Percentiles rank a stretch among this genome's conserved stretches.
Evolutionary conservation across 2,888 invertebrate species (phyloP).

Genomic region (Melinaea marsaeus): DNA sequence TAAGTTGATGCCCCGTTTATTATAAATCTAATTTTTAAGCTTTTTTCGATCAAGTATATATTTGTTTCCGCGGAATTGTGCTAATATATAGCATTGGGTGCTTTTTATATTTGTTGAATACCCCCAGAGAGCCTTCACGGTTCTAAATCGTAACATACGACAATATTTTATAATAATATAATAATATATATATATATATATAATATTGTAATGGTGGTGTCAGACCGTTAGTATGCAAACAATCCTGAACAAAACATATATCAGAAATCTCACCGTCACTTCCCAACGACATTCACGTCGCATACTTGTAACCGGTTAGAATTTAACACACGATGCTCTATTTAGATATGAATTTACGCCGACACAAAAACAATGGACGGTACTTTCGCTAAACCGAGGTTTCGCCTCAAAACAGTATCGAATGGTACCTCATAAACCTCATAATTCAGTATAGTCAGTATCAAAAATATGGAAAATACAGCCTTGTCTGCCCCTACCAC

Average conservation of each 20-base stretch:
- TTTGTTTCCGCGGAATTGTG: no score
- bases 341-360: conserved; percentile 37
- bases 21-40: neutral
- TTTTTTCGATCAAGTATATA: no score
- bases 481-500: conserved; percentile 24
- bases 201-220: no score
- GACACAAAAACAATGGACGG: conserved; percentile 38
- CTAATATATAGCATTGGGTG: no score
- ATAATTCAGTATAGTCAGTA: conserved; percentile 49
- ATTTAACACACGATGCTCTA: conserved; percentile 34
- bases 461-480: conserved; percentile 25
- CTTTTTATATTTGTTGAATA: no score
- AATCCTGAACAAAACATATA: neutral
- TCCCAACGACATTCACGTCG: conserved; percentile 22
- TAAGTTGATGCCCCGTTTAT: neutral
- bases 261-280: neutral
- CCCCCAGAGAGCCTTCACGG: no score
- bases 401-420: conserved; percentile 29
- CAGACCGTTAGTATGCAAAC: no score
- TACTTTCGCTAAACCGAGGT: conserved; percentile 38
- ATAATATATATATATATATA: no score
- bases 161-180: no score
- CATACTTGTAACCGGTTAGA: conserved; percentile 23
- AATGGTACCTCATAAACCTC: conserved; percentile 43
- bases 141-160: no score